Base-by-base conservation (phyloP, 1,140 invertebrate species). In the Zeugodacus cucurbitae region DNA sequence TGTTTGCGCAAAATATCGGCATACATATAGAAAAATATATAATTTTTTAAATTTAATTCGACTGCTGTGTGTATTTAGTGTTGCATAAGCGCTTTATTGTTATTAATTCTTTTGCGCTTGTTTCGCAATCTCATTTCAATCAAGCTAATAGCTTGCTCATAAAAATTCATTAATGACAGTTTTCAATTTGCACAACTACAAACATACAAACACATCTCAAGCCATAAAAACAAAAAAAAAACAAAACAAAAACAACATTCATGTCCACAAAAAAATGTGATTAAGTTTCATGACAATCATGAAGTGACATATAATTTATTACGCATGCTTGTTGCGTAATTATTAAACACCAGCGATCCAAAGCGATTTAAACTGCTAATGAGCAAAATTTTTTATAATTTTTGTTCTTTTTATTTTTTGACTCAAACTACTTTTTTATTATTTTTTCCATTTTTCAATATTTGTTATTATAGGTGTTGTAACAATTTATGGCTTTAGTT, bases 131-230 rank as follows among this genome's bases (percentile, higher is more conserved):
- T 44, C 22, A 48, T 41, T 82, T 82, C 41, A 82, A 82, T 82
- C 74, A 82, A n/a, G n/a, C 41, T 82, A 82, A 82, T 82, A n/a
- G 74, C 74, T 78, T 48, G 74, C 74, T 48, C 74, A 82, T 48
- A 82, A 48, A 82, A 82, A 82, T 82, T 82, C 37, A 82, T 48
- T 48, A 82, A 48, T 48, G 74, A 82, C 74, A 82, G 22, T 82
- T 82, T 82, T 48, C 41, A 82, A 48, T 82, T 82, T 82, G 22
- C 8, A 41, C 74, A 8, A 48, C 37, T 48, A 48, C 41, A 48
- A 44, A 44, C 22, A 37, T n/a, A 48, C 41, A 48, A 44, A 44
- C 22, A 37, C 10, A 26, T 22, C 58, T 59, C n/a, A 2, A 44
- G 6, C 32, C 17, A 29, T 26, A 44, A n/a, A 78, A 44, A 78